Evolutionary conservation across 1,140 invertebrate species (phyloP), one percentile per base, ranked within the genome.

Genomic region (Hyles euphorbiae): DNA sequence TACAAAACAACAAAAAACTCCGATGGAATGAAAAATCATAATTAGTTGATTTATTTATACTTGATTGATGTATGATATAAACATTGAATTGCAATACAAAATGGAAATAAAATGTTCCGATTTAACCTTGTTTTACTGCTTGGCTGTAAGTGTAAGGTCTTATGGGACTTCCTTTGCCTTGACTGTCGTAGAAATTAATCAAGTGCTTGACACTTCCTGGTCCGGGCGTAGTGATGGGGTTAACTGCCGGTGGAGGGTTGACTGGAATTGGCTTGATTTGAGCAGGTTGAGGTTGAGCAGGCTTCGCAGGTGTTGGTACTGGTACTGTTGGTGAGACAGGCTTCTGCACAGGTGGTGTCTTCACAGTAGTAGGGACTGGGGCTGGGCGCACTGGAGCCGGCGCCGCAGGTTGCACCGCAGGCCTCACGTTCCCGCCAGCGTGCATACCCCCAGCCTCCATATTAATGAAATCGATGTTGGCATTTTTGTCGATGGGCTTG

Each of bases 391-490:
- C 60, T 36, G 47, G 58, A 5, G n/a, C 10, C 44, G 61, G 61
- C 43, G 51, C 53, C 53, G 11, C 33, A 49, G 47, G 63, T 47
- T 32, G 32, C 4, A 32, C 58, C 4, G 58, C 63, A 0, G 70
- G 69, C 11, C 62, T 43, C 11, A 9, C 34, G 12, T 49, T 59
- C 11, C 50, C 32, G 0, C 72, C 76, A 2, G 4, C 34, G 34
- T 50, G 54, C 11, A 50, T 33, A 1, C 72, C 76, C 2, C 77
- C 77, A 3, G 57, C 53, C 67, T 88, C 86, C 86, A 87, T 88
- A 53, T 87, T 87, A 51, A 88, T 88, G 61, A 88, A 88, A 33
- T 76, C 86, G 36, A 82, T 58, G 64, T 88, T 88, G 2, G 83
- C 86, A 84, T 87, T 81, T 74, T 88, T 88, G 64, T 83, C 74